Evolutionary conservation across 2,888 invertebrate genomes (phyloP).

Genomic region (Meteorus cinctellus): DNA sequence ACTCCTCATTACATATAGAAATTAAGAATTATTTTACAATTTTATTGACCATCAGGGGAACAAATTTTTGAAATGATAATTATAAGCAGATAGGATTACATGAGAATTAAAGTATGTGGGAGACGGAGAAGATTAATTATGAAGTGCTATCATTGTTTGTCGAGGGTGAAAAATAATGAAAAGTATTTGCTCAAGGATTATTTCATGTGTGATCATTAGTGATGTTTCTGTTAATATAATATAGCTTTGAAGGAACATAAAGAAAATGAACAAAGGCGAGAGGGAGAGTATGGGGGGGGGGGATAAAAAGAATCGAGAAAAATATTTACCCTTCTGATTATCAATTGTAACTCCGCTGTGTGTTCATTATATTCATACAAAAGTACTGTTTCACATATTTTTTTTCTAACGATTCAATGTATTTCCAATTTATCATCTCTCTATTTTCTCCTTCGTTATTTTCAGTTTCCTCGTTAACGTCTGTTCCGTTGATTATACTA

Average conservation of each 20-base stretch:
- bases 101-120: neutral
- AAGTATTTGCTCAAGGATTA: neutral
- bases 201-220: neutral
- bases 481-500: neutral
- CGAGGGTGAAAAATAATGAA: neutral
- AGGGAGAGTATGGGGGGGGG: too few species aligned
- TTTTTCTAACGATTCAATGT: neutral
- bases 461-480: neutral
- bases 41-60: too few species aligned
- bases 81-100: too few species aligned
- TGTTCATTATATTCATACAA: neutral
- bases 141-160: neutral
- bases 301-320: too few species aligned
- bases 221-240: neutral
- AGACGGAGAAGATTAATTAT: neutral
- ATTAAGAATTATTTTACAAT: too few species aligned
- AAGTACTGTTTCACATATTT: neutral
- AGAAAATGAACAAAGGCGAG: neutral
- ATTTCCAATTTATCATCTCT: neutral
- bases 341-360: neutral
- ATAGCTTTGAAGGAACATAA: neutral
- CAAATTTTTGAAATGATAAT: too few species aligned
- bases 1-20: constrained; percentile 61
- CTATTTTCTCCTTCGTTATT: neutral
- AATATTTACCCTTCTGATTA: too few species aligned